Evolutionary conservation across 2,888 invertebrate genomes (phyloP), one percentile per base, ranked within the genome.

Genomic region (Geophilus truncorum): DNA sequence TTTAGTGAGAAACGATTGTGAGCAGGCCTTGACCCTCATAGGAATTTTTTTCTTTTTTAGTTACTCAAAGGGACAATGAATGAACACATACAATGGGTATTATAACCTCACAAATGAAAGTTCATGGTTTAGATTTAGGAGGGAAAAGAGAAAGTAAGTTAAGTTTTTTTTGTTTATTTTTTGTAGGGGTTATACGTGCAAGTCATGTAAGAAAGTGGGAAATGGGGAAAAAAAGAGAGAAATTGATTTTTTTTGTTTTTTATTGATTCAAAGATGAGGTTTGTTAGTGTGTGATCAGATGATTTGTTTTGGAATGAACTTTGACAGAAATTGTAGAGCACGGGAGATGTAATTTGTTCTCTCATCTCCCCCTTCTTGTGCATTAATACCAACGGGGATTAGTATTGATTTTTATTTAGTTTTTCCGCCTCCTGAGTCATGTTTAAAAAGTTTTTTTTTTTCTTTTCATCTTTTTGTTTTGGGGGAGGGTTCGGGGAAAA

Each of bases 301-400:
- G 62, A 62, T 62, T 62, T 62, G 62, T 25, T 62, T n/a, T 7
- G 23, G 9, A 62, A 62, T 62, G 62, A 62, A 62, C 62, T 62
- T 62, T 62, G 62, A 62, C 62, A 23, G 62, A 5, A 62, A 62
- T 62, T 62, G 62, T 62, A 25, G 62, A 62, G 62, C 28, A 25
- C 62, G 15, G 62, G 23, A 62, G 62, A 62, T 62, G 25, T 62
- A 62, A 62, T 62, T 62, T 62, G 62, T 62, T 62, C 62, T 62
- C 62, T 62, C 25, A 62, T 62, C 62, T 62, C 25, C 15, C n/a
- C 62, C 23, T 15, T 15, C 62, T 9, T 62, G 25, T 21, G 12
- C 45, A 45, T 45, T 45, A 45, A 45, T 45, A 45, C 45, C 45
- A 4, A 25, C 25, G 23, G 62, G 62, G 62, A 62, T 62, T 62